Base-by-base conservation (phyloP, 2,888 invertebrate species). In the Hypsopygia costalis region DNA sequence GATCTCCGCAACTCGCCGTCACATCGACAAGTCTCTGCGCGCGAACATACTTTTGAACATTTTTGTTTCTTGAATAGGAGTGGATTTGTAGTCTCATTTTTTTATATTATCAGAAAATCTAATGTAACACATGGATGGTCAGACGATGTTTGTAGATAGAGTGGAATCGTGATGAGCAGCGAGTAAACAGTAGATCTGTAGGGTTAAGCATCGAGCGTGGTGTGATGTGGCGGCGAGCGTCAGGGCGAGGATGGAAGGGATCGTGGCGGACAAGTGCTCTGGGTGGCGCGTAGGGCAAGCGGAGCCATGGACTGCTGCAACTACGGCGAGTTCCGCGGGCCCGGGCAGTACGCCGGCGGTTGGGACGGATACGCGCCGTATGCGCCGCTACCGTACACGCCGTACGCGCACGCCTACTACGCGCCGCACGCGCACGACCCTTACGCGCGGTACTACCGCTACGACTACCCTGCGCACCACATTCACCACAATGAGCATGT, bases 291-390 rank as follows among this genome's bases (percentile, higher is more conserved):
- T 83, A 76, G 76, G 58, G 63, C 54, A 16, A 2, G 16, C 46
- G 59, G 60, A 41, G 62, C 58, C 54, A 89, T 89, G 89, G 89
- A 89, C 66, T 88, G 89, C 78, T 89, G 87, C 78, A 83, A 86
- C 71, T 88, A 86, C 83, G 77, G 79, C 66, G 83, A 83, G 77
- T 85, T 80, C 70, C 83, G 86, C 65, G 78, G 63, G 62, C 73
- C 65, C 63, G 75, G 68, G 55, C 69, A 69, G 64, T 76, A 75
- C 66, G 65, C 61, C 66, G 70, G 69, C 62, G 65, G 61, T 52
- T 80, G 78, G 76, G 79, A 75, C 32, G 71, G 71, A 56, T 77
- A 76, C 69, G 62, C 67, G 27, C 33, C 39, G 47, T 79, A 77
- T 60, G 65, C 75, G 55, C 69, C 69, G 51, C 49, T 64, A 57